Evolutionary conservation across 1,140 invertebrate genomes (phyloP).

Genomic region (Cyrtorhinus lividipennis): DNA sequence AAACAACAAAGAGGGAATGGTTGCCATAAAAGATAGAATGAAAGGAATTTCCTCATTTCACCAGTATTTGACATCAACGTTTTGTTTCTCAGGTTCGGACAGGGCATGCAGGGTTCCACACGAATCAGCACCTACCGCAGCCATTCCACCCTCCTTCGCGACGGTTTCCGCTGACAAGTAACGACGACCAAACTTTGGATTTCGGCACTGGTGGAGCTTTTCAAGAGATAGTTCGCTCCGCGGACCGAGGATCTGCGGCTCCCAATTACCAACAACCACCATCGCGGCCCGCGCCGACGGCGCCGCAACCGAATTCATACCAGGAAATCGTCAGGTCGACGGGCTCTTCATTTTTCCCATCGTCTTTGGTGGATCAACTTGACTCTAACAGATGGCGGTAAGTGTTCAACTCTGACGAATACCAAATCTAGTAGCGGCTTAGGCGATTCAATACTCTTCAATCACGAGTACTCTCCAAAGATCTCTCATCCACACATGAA

Average conservation of each 20-base stretch:
- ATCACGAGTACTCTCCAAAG: too few species aligned
- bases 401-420: too few species aligned
- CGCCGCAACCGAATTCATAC: constrained; percentile 12
- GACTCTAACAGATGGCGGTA: constrained; percentile 22
- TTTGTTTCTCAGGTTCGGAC: neutral
- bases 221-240: neutral
- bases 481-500: too few species aligned
- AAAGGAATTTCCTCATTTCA: too few species aligned
- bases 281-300: constrained; percentile 11
- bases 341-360: constrained; percentile 19
- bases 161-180: neutral
- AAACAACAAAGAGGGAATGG: too few species aligned
- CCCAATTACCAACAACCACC: constrained; percentile 13
- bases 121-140: constrained; percentile 24
- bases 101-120: constrained; percentile 16
- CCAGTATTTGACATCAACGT: too few species aligned
- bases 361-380: constrained; percentile 21
- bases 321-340: constrained; percentile 19
- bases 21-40: too few species aligned
- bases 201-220: neutral
- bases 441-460: too few species aligned
- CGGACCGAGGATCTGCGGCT: neutral
- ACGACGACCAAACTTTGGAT: neutral
- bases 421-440: too few species aligned
- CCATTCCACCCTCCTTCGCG: constrained; percentile 22